Conservation (phyloP, 1,140 invertebrate genomes). For the Agrypnia vestita region DNA sequence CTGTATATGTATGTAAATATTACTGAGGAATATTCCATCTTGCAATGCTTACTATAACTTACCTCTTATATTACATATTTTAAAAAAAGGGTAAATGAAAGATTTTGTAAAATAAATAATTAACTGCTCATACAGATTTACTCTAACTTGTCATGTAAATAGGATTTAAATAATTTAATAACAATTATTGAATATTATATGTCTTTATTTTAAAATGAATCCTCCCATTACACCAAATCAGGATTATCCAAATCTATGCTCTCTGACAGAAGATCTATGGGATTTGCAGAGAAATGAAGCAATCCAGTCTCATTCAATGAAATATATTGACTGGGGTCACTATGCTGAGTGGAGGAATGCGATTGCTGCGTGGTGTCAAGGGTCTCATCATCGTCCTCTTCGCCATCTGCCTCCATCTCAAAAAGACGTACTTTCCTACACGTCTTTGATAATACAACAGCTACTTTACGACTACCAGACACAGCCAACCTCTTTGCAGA, state of each 20-base stretch:
- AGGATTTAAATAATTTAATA: constrained; percentile 6
- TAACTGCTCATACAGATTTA: too few species aligned
- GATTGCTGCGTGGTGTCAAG: constrained; percentile 69
- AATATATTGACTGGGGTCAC: constrained; percentile 56
- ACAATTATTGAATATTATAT: not conserved
- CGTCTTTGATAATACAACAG: constrained; percentile 87
- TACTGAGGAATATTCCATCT: too few species aligned
- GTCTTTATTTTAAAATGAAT: constrained; percentile 17
- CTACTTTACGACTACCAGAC: constrained; percentile 90
- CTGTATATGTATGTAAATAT: too few species aligned
- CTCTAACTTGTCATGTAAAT: not conserved
- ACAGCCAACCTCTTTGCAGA: constrained; percentile 84
- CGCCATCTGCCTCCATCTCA: constrained; percentile 94
- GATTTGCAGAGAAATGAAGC: constrained; percentile 33
- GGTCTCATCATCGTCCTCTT: constrained; percentile 86
- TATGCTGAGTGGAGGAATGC: constrained; percentile 57
- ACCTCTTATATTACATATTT: too few species aligned
- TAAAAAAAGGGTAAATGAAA: too few species aligned
- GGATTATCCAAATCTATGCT: constrained; percentile 52
- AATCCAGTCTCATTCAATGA: constrained; percentile 49
- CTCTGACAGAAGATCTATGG: constrained; percentile 41
- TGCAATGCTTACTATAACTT: too few species aligned
- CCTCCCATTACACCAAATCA: constrained; percentile 31
- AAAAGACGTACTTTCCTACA: constrained; percentile 87
- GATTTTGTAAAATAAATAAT: too few species aligned